Conservation (phyloP, 1,140 invertebrate species). For the Dufourea novaeangliae region DNA sequence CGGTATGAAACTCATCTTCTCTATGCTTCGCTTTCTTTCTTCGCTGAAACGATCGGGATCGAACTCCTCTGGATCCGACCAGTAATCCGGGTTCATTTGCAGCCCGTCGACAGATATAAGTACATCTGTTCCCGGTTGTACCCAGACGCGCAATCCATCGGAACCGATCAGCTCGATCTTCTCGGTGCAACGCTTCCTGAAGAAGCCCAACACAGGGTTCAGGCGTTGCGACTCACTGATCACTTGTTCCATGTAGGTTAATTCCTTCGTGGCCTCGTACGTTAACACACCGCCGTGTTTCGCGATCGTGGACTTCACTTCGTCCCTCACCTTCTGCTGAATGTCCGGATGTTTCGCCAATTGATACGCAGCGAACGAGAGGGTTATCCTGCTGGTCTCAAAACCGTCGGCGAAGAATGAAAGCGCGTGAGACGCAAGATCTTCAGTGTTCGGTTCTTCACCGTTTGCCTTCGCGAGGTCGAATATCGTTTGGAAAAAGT, state of each 20-base stretch:
- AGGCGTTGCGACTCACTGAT: slow-evolving; percentile 62
- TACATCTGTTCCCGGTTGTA: slow-evolving; percentile 65
- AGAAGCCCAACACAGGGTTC: slow-evolving; percentile 7
- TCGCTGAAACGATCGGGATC: slow-evolving; percentile 86
- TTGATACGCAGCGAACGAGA: slow-evolving; percentile 25
- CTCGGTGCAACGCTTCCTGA: slow-evolving; percentile 57
- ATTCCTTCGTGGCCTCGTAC: slow-evolving; percentile 56
- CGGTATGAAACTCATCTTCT: slow-evolving; percentile 80
- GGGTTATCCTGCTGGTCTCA: slow-evolving; percentile 48
- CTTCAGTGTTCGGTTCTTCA: slow-evolving; percentile 41
- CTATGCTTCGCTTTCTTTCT: slow-evolving; percentile 64
- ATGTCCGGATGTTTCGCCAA: slow-evolving; percentile 29
- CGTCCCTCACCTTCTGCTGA: slow-evolving; percentile 57
- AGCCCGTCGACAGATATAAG: slow-evolving; percentile 77
- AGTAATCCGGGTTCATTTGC: slow-evolving; percentile 71
- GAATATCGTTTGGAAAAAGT: slow-evolving; percentile 66
- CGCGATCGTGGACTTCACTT: slow-evolving; percentile 29
- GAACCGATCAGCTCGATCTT: slow-evolving; percentile 53
- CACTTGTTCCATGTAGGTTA: slow-evolving; percentile 66
- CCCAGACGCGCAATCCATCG: slow-evolving; percentile 55
- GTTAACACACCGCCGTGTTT: slow-evolving; percentile 53
- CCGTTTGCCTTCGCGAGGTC: slow-evolving; percentile 41
- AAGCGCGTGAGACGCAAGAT: slow-evolving; percentile 32
- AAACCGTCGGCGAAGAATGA: slow-evolving; percentile 60
- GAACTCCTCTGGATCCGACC: slow-evolving; percentile 84